A percentile compares a stretch with the other conserved stretches of the same genome.
Evolutionary conservation across 2,113 vertebrate species (phyloP).

Genomic region (Coptodon bakossiorum): DNA sequence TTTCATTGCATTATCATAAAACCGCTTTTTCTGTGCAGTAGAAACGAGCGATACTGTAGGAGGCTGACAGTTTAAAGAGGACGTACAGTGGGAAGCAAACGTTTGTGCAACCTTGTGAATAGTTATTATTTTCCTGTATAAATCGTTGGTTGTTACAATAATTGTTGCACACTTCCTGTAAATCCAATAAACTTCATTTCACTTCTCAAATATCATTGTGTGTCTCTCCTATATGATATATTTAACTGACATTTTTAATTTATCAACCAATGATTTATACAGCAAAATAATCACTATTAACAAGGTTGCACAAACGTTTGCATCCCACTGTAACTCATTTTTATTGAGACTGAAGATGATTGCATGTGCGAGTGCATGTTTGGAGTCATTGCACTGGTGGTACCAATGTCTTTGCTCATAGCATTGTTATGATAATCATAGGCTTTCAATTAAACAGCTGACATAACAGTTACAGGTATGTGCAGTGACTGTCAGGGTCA

Average conservation of each 20-base stretch:
- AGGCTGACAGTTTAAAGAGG: background rate
- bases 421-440: background rate
- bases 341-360: background rate
- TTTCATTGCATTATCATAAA: background rate
- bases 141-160: background rate
- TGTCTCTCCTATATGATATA: background rate
- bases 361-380: background rate
- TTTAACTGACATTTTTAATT: background rate
- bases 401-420: background rate
- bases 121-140: background rate
- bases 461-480: too few relatives aligned
- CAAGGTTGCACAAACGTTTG: accelerated
- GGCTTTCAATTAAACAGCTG: too few relatives aligned
- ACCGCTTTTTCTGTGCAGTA: accelerated
- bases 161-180: background rate
- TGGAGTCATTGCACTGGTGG: background rate
- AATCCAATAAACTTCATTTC: background rate
- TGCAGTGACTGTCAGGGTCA: too few relatives aligned
- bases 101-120: background rate
- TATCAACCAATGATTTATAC: background rate
- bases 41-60: background rate
- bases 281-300: background rate
- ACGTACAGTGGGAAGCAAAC: accelerated
- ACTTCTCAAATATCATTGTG: background rate
- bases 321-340: background rate